These are phyloP conservation scores for Leuciscus idus DNA, from an alignment of 2,113 vertebrate genomes.

Conservation along the genomic window DNA sequence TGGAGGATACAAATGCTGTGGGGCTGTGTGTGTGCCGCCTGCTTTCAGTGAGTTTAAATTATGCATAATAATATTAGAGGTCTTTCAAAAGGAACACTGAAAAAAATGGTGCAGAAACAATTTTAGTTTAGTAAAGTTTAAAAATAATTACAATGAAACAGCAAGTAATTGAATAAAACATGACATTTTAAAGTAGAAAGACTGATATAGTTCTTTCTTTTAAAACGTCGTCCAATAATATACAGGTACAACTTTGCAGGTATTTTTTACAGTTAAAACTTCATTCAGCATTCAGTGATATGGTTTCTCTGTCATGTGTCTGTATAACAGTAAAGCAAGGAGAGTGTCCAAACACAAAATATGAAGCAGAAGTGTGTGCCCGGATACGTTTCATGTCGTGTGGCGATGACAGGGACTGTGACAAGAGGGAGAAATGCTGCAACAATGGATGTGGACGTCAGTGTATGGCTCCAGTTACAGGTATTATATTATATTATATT, in stretches of 20 bases:
- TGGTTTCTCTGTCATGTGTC: not conserved
- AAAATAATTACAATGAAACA: no score
- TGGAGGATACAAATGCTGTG: slow-evolving; percentile 67
- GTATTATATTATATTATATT: slow-evolving; percentile 49
- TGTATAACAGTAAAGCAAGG: slow-evolving; percentile 68
- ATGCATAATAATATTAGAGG: not conserved
- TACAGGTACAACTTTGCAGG: not conserved
- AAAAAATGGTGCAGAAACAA: no score
- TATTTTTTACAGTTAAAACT: not conserved
- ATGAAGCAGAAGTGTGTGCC: slow-evolving; percentile 66
- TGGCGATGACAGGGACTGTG: slow-evolving; percentile 71
- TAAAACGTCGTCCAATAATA: not conserved
- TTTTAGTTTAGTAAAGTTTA: no score
- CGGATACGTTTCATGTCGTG: slow-evolving; percentile 61
- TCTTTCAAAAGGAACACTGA: no score
- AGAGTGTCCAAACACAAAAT: slow-evolving; percentile 59
- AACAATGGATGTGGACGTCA: slow-evolving; percentile 76
- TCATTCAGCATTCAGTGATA: not conserved
- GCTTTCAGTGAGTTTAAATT: slow-evolving; percentile 64
- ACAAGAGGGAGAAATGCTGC: slow-evolving; percentile 74
- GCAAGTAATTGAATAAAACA: not conserved
- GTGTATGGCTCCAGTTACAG: slow-evolving; percentile 72
- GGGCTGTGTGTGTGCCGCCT: slow-evolving; percentile 68
- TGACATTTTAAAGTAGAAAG: not conserved
- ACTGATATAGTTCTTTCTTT: not conserved